phyloP scores from a whole-genome alignment of 2,797 vertebrate species.

The Oreochromis grahami region DNA sequence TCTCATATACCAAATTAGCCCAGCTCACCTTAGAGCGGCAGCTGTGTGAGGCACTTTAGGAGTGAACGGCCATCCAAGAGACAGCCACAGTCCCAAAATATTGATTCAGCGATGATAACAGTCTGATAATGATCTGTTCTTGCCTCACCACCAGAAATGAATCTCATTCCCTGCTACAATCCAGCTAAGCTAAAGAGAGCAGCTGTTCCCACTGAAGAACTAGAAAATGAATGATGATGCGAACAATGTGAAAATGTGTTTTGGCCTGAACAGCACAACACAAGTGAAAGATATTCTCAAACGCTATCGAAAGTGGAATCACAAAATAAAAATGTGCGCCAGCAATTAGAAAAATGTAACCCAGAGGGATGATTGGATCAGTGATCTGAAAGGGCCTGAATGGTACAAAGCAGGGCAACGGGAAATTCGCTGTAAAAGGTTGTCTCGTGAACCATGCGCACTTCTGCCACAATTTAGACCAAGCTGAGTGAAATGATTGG shows the following conservation, averaged over 20 bases:
- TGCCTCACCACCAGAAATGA: neutral
- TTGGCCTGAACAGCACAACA: neutral
- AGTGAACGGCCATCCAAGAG: slow-evolving; percentile 10
- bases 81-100: neutral
- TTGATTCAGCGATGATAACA: neutral
- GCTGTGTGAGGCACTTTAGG: slow-evolving; percentile 23
- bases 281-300: neutral
- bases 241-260: neutral
- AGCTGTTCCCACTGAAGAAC: slow-evolving; percentile 26
- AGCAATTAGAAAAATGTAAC: slow-evolving; percentile 2
- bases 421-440: slow-evolving; percentile 19
- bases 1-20: slow-evolving; percentile 51
- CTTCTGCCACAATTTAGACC: slow-evolving; percentile 26
- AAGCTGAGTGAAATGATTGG: slow-evolving; percentile 28
- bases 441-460: slow-evolving; percentile 25
- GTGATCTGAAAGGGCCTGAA: slow-evolving; percentile 38
- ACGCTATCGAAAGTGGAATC: neutral
- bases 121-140: slow-evolving; percentile 1
- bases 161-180: neutral
- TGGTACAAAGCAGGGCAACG: slow-evolving; percentile 9
- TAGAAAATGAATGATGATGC: slow-evolving; percentile 28
- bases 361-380: slow-evolving; percentile 14
- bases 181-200: neutral
- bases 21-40: neutral
- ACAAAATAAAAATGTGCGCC: neutral